Evolutionary conservation across 2,113 vertebrate genomes (phyloP), one percentile per base, ranked within the genome.

Genomic region (Mus musculus): DNA sequence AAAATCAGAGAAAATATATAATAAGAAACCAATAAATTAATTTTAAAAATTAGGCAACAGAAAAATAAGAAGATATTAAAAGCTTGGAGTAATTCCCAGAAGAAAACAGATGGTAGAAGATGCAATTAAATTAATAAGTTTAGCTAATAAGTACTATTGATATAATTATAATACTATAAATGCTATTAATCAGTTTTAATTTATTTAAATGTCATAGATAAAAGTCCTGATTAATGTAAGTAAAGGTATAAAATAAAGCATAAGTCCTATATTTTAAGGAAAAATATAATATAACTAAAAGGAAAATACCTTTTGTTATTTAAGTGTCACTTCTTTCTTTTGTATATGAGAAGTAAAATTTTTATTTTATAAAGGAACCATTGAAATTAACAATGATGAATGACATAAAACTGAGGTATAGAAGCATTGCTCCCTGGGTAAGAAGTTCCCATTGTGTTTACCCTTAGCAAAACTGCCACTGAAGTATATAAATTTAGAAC

Each of bases 41-140:
- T 88, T 88, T 89, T 49, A 28, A 88, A 86, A 92, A 77, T 56
- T 72, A 75, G 0, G 16, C 95, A 82, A 56, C 19, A 92, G 19
- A 91, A 91, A 96, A 73, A 87, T 69, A 93, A 95, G n/a, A 92
- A 87, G 54, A 63, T 56, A 69, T 0, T 52, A 90, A 95, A 95
- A 10, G 2, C 72, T 91, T 97, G 77, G 94, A 97, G 49, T 82
- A 94, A 86, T 61, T 96, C 94, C 77, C 77, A 92, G 89, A 88
- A 95, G 77, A 89, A 96, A 89, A 36, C 93, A 97, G 89, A 96
- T 96, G 76, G 89, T 49, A 93, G 24, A 42, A 59, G 46, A 82
- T 94, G 11, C 16, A 96, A 94, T 95, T 93, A 80, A 63, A 63
- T 95, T 93, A 96, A 91, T 96, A 86, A 94, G 63, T 75, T 93